Conservation (phyloP, 1,140 invertebrate species). For the Cherax destructor region DNA sequence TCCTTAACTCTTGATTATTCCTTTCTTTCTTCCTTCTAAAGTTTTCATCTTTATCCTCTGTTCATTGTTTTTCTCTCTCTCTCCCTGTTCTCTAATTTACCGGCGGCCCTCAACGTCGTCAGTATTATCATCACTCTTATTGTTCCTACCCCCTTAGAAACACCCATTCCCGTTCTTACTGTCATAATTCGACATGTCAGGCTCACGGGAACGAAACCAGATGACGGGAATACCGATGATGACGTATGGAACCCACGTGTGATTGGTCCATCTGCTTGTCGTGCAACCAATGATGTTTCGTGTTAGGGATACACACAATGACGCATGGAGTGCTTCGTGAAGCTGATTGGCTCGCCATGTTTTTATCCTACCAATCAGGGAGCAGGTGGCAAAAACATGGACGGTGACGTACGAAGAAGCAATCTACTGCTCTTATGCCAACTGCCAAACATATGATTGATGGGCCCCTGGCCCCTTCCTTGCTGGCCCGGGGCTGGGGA, state of each 20-base stretch:
- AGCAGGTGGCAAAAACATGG: slow-evolving; percentile 9
- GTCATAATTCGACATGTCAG: slow-evolving; percentile 33
- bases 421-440: slow-evolving; percentile 35
- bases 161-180: neutral
- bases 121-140: neutral
- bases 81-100: too few relatives aligned
- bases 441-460: slow-evolving; percentile 23
- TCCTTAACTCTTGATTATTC: too few relatives aligned
- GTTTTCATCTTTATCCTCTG: neutral
- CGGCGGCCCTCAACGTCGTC: too few relatives aligned
- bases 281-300: slow-evolving; percentile 40
- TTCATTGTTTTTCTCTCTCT: too few relatives aligned
- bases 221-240: slow-evolving; percentile 65
- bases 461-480: neutral
- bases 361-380: slow-evolving; percentile 18
- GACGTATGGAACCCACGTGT: slow-evolving; percentile 45
- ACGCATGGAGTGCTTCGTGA: slow-evolving; percentile 22
- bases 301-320: slow-evolving; percentile 46
- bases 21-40: too few relatives aligned
- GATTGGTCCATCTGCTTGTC: slow-evolving; percentile 55
- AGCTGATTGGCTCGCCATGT: slow-evolving; percentile 30
- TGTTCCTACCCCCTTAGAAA: neutral
- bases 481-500: too few relatives aligned
- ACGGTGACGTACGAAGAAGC: slow-evolving; percentile 34
- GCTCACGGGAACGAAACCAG: slow-evolving; percentile 46